Evolutionary conservation across 2,888 invertebrate species (phyloP), one percentile per base, ranked within the genome.

Genomic region (Laspeyria flexula): DNA sequence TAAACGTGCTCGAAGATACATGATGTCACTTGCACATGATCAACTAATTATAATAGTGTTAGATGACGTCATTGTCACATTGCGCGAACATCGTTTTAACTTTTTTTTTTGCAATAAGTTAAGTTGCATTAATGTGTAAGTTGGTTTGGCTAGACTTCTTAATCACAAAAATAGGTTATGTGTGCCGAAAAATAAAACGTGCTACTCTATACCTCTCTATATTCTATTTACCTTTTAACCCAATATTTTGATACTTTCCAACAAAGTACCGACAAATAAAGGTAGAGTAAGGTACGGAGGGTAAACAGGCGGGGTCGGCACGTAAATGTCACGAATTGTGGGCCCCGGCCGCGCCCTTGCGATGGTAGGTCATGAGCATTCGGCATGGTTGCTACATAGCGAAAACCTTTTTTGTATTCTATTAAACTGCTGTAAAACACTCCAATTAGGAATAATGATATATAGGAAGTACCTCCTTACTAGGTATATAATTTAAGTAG

Each of bases 261-360:
- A 30, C 44, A 34, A 33, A 27, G 43, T 49, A 45, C 27, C 39
- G 34, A 40, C 30, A 54, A 56, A 56, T 46, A 55, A 45, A 46
- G 37, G 34, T 42, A 21, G 33, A 45, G 13, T 39, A 37, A 13
- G 38, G 23, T 46, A 23, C 47, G 27, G 40, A 37, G 59, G 52
- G 56, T 55, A 70, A 62, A 70, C 48, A 66, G 67, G 52, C 54
- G 45, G 29, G 55, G 50, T 60, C 39, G 55, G 34, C 35, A 42
- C 40, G 38, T 56, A 52, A 51, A 62, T 52, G 52, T 57, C 55
- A 50, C 56, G 55, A 55, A 46, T 52, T 55, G 40, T 40, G 47
- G 18, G 37, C 18, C 16, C 15, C 40, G n/a, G 45, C 59, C 67
- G 50, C 71, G 31, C 71, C 71, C 51, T 39, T 31, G 35, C 16